These are phyloP conservation scores for Albula goreensis DNA, from an alignment of 2,113 vertebrate genomes.

Conservation along the genomic window DNA sequence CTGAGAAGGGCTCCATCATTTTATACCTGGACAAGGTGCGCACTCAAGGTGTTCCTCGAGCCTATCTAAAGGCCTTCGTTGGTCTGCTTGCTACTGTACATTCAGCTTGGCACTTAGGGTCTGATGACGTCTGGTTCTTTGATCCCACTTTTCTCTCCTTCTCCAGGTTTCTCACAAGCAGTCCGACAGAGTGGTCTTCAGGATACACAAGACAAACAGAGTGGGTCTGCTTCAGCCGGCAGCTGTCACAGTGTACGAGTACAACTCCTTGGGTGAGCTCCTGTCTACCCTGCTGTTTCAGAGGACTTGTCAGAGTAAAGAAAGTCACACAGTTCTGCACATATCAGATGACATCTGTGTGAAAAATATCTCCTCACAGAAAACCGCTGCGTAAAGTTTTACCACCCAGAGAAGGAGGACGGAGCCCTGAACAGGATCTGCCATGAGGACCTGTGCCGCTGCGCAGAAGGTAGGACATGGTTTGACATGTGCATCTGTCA, in stretches of 20 bases:
- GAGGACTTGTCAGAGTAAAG: neutral
- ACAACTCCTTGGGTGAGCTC: conserved; percentile 59
- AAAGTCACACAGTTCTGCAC: neutral
- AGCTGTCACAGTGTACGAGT: conserved; percentile 77
- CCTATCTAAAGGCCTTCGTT: neutral
- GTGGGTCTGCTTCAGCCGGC: conserved; percentile 77
- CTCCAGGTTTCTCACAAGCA: conserved; percentile 48
- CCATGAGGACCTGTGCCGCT: conserved; percentile 57
- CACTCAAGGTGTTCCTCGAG: neutral
- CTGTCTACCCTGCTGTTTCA: neutral
- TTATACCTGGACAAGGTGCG: conserved; percentile 82
- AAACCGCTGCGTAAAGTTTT: conserved; percentile 68
- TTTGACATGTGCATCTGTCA: conserved; percentile 30
- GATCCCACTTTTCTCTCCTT: neutral
- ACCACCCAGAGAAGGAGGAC: conserved; percentile 62
- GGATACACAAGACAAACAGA: conserved; percentile 62
- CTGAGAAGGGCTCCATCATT: conserved; percentile 75
- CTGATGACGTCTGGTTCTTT: neutral
- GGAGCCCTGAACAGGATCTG: conserved; percentile 63
- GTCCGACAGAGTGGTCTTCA: conserved; percentile 65
- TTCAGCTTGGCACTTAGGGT: neutral
- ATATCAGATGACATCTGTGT: neutral
- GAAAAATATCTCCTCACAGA: conserved; percentile 44
- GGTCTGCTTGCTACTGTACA: neutral
- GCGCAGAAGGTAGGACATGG: conserved; percentile 69